Evolutionary conservation across 2,888 invertebrate species (phyloP).

Genomic region (Drosophila robusta): DNA sequence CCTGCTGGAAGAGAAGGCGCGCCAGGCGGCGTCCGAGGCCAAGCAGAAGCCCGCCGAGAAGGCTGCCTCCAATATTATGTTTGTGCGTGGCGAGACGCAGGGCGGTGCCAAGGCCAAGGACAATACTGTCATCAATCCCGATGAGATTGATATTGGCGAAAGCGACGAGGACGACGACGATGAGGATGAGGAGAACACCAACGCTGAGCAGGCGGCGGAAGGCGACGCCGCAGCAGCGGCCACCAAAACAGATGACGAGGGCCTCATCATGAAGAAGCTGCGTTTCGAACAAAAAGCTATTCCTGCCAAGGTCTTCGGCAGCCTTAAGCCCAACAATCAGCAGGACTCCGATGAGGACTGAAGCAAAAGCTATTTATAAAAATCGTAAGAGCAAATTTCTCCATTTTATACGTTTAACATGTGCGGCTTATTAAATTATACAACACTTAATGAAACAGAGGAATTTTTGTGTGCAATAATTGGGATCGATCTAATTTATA

Average conservation of each 20-base stretch:
- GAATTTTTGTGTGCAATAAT: no score
- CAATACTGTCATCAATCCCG: constrained; percentile 91
- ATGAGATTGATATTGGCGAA: constrained; percentile 94
- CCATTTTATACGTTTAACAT: not conserved
- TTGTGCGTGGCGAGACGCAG: constrained; percentile 95
- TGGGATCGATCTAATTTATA: no score
- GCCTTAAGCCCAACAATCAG: constrained; percentile 86
- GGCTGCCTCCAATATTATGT: constrained; percentile 89
- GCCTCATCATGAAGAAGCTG: constrained; percentile 87
- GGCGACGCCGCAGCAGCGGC: constrained; percentile 18
- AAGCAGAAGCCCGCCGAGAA: constrained; percentile 69
- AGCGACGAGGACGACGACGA: constrained; percentile 89
- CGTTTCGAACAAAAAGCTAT: constrained; percentile 94
- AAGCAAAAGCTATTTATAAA: not conserved
- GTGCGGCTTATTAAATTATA: not conserved
- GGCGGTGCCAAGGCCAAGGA: constrained; percentile 88
- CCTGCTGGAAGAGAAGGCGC: constrained; percentile 93
- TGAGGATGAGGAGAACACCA: constrained; percentile 86
- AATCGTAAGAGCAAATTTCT: not conserved
- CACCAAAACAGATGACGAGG: constrained; percentile 85
- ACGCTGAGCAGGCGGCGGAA: constrained; percentile 87
- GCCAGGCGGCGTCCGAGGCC: constrained; percentile 85
- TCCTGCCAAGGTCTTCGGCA: constrained; percentile 96
- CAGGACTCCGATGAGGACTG: constrained; percentile 78
- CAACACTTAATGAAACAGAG: not conserved